Percentiles rank a stretch among this genome's conserved stretches.
Conservation (phyloP, 2,888 invertebrate genomes). For the Cryptocheilus praepositus region DNA sequence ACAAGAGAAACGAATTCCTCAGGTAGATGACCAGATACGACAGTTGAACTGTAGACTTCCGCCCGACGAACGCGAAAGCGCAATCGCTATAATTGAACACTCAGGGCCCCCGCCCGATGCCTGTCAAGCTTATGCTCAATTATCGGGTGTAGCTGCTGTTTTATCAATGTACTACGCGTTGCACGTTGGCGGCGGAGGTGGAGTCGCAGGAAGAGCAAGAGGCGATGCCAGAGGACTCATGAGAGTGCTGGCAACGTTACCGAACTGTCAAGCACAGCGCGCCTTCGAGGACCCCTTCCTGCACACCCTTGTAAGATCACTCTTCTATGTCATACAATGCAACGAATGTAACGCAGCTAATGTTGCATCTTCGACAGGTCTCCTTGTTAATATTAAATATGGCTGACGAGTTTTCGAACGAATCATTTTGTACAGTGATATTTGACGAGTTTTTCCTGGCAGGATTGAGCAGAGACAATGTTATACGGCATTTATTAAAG, state of each 20-base stretch:
- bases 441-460: constrained; percentile 98
- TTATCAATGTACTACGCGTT: constrained; percentile 96
- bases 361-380: constrained; percentile 71
- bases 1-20: too few relatives aligned
- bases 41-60: constrained; percentile 90
- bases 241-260: constrained; percentile 91
- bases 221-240: constrained; percentile 80
- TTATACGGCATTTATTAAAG: constrained; percentile 92
- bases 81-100: constrained; percentile 94
- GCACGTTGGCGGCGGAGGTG: constrained; percentile 85
- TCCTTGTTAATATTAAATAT: constrained; percentile 87
- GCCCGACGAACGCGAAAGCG: constrained; percentile 94
- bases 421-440: constrained; percentile 95
- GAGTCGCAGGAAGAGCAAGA: constrained; percentile 58
- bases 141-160: constrained; percentile 93
- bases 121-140: constrained; percentile 93
- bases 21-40: constrained; percentile 87
- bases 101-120: constrained; percentile 95
- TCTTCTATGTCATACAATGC: background rate
- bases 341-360: background rate
- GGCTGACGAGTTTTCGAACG: constrained; percentile 93
- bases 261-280: constrained; percentile 92
- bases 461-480: constrained; percentile 91
- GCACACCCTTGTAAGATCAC: constrained; percentile 86
- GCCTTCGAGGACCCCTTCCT: constrained; percentile 97